Percentiles rank a stretch among this genome's conserved stretches.
Evolutionary conservation across 2,797 vertebrate genomes (phyloP).

Genomic region (Spheniscus humboldti): DNA sequence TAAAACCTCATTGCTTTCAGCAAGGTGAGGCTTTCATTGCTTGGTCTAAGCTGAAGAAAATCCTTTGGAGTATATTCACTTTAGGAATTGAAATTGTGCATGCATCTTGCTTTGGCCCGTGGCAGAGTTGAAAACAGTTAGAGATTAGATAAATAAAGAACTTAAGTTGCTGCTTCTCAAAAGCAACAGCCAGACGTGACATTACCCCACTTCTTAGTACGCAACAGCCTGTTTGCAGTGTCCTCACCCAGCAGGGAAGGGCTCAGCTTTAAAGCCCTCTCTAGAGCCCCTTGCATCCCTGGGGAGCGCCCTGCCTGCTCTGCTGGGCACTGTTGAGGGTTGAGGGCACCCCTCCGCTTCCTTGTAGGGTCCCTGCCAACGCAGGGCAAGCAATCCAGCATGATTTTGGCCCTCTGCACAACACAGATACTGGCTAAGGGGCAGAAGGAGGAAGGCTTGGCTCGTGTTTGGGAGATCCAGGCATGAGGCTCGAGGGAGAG

Average conservation of each 20-base stretch:
- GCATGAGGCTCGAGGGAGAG: not conserved
- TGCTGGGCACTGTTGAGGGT: not conserved
- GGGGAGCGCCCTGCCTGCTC: not conserved
- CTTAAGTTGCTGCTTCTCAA: not conserved
- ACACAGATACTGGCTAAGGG: not conserved
- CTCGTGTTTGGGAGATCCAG: not conserved
- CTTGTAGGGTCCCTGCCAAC: fast-evolving
- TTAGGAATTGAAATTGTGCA: not conserved
- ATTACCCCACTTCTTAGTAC: not conserved
- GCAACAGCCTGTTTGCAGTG: not conserved
- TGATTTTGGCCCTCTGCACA: not conserved
- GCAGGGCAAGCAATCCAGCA: not conserved
- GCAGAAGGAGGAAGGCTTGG: not conserved
- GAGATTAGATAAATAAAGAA: not conserved
- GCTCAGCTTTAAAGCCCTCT: not conserved
- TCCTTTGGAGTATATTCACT: not conserved
- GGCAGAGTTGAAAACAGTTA: not conserved
- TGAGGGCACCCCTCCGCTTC: not conserved
- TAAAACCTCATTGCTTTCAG: not conserved
- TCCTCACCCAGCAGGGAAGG: not conserved
- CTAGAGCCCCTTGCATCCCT: not conserved
- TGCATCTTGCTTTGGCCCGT: not conserved
- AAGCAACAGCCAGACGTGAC: not conserved
- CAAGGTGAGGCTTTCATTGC: not conserved
- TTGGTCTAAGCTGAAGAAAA: not conserved